Evolutionary conservation across 2,888 invertebrate species (phyloP), one percentile per base, ranked within the genome.

Genomic region (Pasiphila rectangulata): DNA sequence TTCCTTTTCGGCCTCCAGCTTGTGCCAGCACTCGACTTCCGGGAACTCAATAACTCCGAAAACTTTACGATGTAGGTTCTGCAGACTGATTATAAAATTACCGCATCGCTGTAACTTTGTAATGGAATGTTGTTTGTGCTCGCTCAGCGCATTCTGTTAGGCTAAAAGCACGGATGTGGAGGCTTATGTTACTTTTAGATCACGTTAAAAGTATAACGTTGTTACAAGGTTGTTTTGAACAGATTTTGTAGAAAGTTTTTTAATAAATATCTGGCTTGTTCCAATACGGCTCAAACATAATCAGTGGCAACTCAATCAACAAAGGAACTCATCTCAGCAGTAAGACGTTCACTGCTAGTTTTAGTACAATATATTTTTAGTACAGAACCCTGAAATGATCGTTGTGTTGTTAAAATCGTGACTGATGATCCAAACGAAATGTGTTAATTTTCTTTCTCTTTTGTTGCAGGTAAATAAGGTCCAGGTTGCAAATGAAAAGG

Each of bases 51-150:
- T 21, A 32, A 61, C 62, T 63, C 62, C 72, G 69, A 79, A 76
- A 76, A 76, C 73, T 75, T 73, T 72, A 68, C 71, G 64, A 68
- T 72, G 73, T 76, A 67, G 70, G 67, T 67, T 73, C 69, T 67
- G 58, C 59, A 59, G 59, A 63, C 61, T 65, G 74, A 72, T 77
- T 75, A 76, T 76, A 70, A 74, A 77, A 78, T 76, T 71, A 69
- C 67, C 57, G 61, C 64, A 63, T 56, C 66, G 59, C 65, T 63
- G 63, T 62, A 71, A 73, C 71, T 75, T 75, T 51, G 58, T 71
- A 67, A 72, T 70, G 68, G 65, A 68, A 64, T 67, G 67, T 61
- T 67, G 64, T 58, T 59, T 61, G 57, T 52, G 60, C 62, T 61
- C 55, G 56, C 63, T 58, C 40, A 50, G 39, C 53, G 51, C 58